Percentiles rank a stretch among this genome's conserved stretches.
phyloP scores from a whole-genome alignment of 2,113 vertebrate genomes.

The Hippoglossus stenolepis region DNA sequence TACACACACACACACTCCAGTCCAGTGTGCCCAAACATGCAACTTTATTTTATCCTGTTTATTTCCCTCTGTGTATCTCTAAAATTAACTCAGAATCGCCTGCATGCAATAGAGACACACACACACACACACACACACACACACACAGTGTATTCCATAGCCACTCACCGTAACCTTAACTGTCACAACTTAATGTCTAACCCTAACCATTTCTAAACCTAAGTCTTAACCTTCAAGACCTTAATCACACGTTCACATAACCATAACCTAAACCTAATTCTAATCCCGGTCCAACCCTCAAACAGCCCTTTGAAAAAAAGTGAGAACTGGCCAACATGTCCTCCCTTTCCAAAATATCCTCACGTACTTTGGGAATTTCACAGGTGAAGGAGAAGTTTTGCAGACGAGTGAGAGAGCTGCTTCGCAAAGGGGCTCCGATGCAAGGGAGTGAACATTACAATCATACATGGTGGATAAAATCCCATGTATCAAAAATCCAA shows the following conservation, averaged over 20 bases:
- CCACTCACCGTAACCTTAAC: no score
- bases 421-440: not conserved
- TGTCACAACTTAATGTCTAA: not conserved
- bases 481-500: no score
- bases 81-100: no score
- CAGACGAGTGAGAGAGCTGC: constrained; percentile 42
- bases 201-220: no score
- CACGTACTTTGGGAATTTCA: constrained; percentile 61
- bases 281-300: not conserved
- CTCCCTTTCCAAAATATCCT: not conserved
- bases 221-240: not conserved
- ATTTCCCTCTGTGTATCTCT: no score
- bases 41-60: not conserved
- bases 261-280: not conserved
- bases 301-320: not conserved
- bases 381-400: constrained; percentile 45
- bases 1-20: no score
- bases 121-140: no score
- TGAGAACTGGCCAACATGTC: not conserved
- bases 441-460: not conserved
- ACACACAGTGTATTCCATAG: no score
- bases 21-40: no score
- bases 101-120: no score
- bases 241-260: not conserved
- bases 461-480: not conserved